Base-by-base conservation (phyloP, 2,113 vertebrate genomes). In the Arenaria interpres region DNA sequence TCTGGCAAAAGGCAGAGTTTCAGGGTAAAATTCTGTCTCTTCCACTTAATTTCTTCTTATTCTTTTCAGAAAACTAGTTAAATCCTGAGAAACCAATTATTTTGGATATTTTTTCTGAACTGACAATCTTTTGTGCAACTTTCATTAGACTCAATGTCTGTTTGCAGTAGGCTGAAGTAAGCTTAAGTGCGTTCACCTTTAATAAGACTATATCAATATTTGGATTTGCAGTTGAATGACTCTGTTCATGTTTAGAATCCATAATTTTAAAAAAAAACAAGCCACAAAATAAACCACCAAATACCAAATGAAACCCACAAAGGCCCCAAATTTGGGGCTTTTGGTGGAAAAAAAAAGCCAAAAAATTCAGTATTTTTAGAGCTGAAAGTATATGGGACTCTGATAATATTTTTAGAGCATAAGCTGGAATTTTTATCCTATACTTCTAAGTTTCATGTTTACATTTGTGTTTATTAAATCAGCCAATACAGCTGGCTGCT, bases 251-350 rank as follows among this genome's bases (percentile, higher is more conserved):
- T 22, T 63, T 67, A 73, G 19, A 60, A 89, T 60, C 33, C 50
- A 41, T 9, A 73, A 19, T 24, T 64, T 14, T 4, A 37, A 84
- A 8, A 54, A 30, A 54, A 17, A 54, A 51, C 24, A 7, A 51
- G 7, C 25, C 53, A 53, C 14, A 64, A 48, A 48, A 48, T 48
- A 48, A 72, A 9, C 1, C 8, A 39, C 4, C 3, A 48, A 85
- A 56, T 6, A 50, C 23, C 12, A 59, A 32, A 6, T 3, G 71
- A 76, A 54, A 7, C 2, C 6, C 2, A 1, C 3, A 46, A 69
- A 57, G 1, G 2, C 7, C 9, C 8, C 7, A 19, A 4, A 28
- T 41, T 66, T 83, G 37, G 4, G 1, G 1, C 33, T 64, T 57
- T 85, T n/a, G 13, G 12, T 0, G 14, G 21, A 39, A 37, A 51